A percentile compares a stretch with the other conserved stretches of the same genome.
phyloP scores from a whole-genome alignment of 2,113 vertebrate species.

The Anguilla rostrata region DNA sequence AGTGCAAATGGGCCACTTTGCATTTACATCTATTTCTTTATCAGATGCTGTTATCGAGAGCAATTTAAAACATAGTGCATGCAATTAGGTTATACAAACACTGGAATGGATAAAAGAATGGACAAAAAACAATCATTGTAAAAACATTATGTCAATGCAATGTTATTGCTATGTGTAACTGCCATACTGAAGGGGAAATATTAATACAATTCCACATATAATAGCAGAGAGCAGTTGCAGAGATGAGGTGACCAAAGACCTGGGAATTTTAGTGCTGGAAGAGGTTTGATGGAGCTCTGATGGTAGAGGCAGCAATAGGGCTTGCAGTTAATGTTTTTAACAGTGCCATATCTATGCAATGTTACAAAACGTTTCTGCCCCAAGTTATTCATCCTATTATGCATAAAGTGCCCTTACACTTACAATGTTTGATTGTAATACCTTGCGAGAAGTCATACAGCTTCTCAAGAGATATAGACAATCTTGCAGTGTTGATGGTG shows the following conservation, averaged over 20 bases:
- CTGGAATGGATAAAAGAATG: neutral
- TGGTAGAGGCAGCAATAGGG: neutral
- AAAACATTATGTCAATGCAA: neutral
- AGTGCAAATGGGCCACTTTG: too few species aligned
- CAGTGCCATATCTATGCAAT: neutral
- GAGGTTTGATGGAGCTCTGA: neutral
- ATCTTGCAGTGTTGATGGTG: too few species aligned
- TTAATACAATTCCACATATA: neutral
- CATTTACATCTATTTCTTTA: neutral
- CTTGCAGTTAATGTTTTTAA: neutral
- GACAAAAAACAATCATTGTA: neutral
- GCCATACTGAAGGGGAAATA: neutral
- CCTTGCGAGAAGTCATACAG: too few species aligned
- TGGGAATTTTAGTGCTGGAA: neutral
- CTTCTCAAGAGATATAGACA: too few species aligned
- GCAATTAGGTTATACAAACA: neutral
- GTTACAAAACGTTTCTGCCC: neutral
- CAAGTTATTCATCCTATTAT: neutral
- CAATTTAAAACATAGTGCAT: neutral
- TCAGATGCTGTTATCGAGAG: neutral
- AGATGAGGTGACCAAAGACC: neutral
- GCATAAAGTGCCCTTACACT: neutral
- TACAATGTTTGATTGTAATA: too few species aligned
- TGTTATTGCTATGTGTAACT: neutral
- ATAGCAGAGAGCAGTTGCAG: neutral